These are phyloP conservation scores for Hybognathus amarus DNA, from an alignment of 2,797 vertebrate genomes.

Conservation along the genomic window DNA sequence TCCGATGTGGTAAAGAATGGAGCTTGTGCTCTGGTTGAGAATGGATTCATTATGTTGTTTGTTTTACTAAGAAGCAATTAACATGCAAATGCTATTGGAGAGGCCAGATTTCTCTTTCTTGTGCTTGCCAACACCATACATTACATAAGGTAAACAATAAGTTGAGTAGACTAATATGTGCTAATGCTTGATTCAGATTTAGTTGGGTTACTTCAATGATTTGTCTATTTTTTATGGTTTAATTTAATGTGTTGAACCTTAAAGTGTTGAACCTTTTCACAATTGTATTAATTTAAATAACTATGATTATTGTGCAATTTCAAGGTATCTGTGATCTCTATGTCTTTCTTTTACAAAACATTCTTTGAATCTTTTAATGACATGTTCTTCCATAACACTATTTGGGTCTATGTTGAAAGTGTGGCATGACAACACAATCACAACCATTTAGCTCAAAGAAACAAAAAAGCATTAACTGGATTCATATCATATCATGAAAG, in stretches of 20 bases:
- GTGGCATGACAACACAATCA: neutral
- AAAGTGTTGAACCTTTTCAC: neutral
- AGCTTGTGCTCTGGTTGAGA: slow-evolving; percentile 6
- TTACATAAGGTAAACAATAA: neutral
- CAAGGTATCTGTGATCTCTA: neutral
- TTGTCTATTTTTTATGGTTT: neutral
- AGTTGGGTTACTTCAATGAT: neutral
- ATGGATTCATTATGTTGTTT: slow-evolving; percentile 9
- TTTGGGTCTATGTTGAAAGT: neutral
- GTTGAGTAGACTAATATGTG: neutral
- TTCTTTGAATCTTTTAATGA: neutral
- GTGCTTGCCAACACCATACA: neutral
- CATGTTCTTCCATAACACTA: neutral
- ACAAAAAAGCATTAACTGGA: neutral
- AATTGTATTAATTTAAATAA: neutral
- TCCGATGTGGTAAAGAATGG: slow-evolving; percentile 7
- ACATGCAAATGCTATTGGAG: slow-evolving; percentile 20
- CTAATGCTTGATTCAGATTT: neutral
- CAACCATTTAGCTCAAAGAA: slow-evolving; percentile 23
- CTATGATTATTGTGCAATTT: neutral
- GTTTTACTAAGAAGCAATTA: slow-evolving; percentile 8
- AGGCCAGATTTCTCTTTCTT: slow-evolving; percentile 12
- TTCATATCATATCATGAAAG: slow-evolving; percentile 16
- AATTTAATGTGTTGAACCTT: neutral
- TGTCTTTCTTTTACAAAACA: neutral